Evolutionary conservation across 1,140 invertebrate species (phyloP).

Genomic region (Drosophila mojavensis): DNA sequence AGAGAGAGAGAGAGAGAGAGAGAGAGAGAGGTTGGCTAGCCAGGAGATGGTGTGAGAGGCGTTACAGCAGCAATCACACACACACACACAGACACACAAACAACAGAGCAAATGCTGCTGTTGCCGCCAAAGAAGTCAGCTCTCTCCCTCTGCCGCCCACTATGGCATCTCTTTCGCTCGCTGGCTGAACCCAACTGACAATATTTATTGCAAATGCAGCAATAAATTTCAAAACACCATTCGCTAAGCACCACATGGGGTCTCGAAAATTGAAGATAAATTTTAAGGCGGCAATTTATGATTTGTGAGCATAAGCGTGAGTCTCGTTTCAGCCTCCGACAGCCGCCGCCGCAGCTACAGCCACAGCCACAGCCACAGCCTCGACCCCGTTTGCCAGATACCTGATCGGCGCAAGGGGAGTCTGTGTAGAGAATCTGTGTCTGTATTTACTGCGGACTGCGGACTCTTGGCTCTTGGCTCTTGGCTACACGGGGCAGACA

Average conservation of each 20-base stretch:
- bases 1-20: neutral
- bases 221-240: slow-evolving; percentile 84
- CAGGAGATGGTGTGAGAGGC: slow-evolving; percentile 59
- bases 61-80: slow-evolving; percentile 79
- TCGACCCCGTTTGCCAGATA: slow-evolving; percentile 18
- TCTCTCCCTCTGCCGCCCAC: slow-evolving; percentile 20
- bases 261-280: slow-evolving; percentile 84
- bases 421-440: neutral
- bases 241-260: slow-evolving; percentile 84
- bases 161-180: slow-evolving; percentile 3
- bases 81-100: slow-evolving; percentile 60
- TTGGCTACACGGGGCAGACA: slow-evolving; percentile 34
- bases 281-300: slow-evolving; percentile 84
- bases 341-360: slow-evolving; percentile 1
- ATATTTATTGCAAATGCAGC: slow-evolving; percentile 84
- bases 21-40: neutral
- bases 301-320: slow-evolving; percentile 83
- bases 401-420: slow-evolving; percentile 1
- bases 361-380: slow-evolving; percentile 8
- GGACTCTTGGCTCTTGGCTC: slow-evolving; percentile 12
- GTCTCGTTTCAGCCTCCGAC: slow-evolving; percentile 44
- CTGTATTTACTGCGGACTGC: slow-evolving; percentile 17
- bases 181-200: slow-evolving; percentile 70
- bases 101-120: slow-evolving; percentile 53
- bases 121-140: slow-evolving; percentile 60